Base-by-base conservation (phyloP, 92 coral and sea anemone genomes). In the Actinernus sp. region DNA sequence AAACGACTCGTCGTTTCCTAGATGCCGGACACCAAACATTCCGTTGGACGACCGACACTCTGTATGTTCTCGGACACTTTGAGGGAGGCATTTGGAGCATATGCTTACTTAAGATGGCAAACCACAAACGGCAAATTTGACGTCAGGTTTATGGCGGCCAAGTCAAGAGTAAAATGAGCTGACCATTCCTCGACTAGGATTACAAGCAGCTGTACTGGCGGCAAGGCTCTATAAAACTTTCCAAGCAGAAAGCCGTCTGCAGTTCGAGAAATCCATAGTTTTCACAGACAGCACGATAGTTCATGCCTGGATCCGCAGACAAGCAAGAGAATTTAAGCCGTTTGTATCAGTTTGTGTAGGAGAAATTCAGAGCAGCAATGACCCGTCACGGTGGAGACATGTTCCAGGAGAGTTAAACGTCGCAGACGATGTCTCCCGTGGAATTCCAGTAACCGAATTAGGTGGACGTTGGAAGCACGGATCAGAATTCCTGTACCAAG, bases 131-230 rank as follows among this genome's bases (percentile, higher is more conserved):
- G 65, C 57, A 45, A 10, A 24, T 61, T 48, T 34, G 26, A 43
- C 33, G 61, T 48, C 20, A 73, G 19, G 25, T 55, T 62, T 25
- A 63, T 73, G 28, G 63, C 88, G 37, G 82, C 82, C 8, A 73
- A 74, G 72, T 63, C 80, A 59, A 71, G 55, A 70, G 80, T 79
- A n/a, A 62, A 81, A 81, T n/a, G 40, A 51, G 55, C 48, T 63
- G 59, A 61, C 75, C 17, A 63, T 63, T 30, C 81, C 81, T 1
- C 80, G 81, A 5, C 44, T 81, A 23, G 75, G 72, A 40, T 44
- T 79, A 21, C 81, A 81, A 55, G 76, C 65, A 28, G 76, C 82
- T 11, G 63, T 78, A 17, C 63, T 68, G 14, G 78, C 77, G 25
- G 20, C 50, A n/a, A 58, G 78, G 23, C 63, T 78, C 11, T 58